Conservation (phyloP, 30 jellyfish, hydroid and myxozoan species). For the Aurelia coerulea region DNA sequence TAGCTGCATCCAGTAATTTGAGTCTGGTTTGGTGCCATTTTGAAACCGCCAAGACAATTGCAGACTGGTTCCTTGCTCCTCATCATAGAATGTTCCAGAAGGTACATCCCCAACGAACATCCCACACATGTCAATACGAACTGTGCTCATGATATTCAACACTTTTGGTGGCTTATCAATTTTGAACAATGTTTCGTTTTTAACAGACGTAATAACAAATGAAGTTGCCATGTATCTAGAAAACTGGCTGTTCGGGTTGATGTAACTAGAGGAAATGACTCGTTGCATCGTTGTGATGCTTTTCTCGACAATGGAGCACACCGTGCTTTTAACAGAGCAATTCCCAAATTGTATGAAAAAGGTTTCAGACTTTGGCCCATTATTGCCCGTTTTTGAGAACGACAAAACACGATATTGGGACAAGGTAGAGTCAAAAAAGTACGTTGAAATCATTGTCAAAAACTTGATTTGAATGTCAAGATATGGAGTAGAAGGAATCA, state of each 20-base stretch:
- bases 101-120: conserved; percentile 52
- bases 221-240: conserved; percentile 22
- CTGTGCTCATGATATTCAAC: conserved; percentile 1
- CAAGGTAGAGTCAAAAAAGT: conserved; percentile 26
- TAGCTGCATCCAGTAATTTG: conserved; percentile 68
- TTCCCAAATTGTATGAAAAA: conserved; percentile 58
- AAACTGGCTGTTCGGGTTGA: conserved; percentile 31
- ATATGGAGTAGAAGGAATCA: conserved; percentile 22
- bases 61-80: conserved; percentile 54
- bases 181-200: conserved; percentile 29
- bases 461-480: conserved; percentile 71
- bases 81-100: conserved; percentile 71
- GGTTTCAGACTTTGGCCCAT: conserved; percentile 56
- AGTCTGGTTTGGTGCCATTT: conserved; percentile 35
- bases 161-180: conserved; percentile 64
- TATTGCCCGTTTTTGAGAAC: conserved; percentile 28
- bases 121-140: conserved; percentile 42
- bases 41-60: conserved; percentile 5
- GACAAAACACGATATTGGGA: conserved; percentile 65
- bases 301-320: conserved; percentile 34
- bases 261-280: not conserved
- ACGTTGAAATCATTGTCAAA: conserved; percentile 54
- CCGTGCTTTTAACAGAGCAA: conserved; percentile 54
- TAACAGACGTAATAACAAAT: conserved; percentile 37
- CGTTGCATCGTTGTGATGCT: conserved; percentile 6